A percentile compares a stretch with the other conserved stretches of the same genome.
phyloP scores from a whole-genome alignment of 2,797 vertebrate genomes.

The Enteromius paludinosus region DNA sequence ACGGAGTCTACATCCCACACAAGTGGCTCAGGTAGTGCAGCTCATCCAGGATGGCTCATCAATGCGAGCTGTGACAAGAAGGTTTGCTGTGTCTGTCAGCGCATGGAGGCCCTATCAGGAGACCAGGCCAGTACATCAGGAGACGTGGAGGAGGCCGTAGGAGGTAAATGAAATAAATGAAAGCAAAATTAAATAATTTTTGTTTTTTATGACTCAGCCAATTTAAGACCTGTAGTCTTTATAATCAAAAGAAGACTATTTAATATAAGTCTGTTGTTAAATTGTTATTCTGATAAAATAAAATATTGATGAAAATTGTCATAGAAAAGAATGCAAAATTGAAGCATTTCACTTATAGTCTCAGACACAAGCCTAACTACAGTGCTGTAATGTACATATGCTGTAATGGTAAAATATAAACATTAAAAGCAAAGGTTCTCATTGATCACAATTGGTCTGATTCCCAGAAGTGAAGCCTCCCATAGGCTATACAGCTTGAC shows the following conservation, averaged over 20 bases:
- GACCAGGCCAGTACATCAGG: too few relatives aligned
- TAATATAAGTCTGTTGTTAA: background rate
- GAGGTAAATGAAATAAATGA: too few relatives aligned
- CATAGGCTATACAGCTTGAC: conserved; percentile 39
- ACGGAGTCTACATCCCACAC: too few relatives aligned
- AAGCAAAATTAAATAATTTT: too few relatives aligned
- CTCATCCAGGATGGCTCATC: too few relatives aligned
- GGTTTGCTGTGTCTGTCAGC: too few relatives aligned
- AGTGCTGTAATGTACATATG: background rate
- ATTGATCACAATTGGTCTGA: conserved; percentile 31
- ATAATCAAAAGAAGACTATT: background rate
- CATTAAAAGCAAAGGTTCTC: conserved; percentile 27
- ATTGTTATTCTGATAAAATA: background rate
- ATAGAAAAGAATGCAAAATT: background rate
- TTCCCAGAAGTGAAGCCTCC: conserved; percentile 37
- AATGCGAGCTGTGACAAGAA: too few relatives aligned
- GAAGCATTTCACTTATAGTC: background rate
- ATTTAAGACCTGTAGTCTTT: background rate
- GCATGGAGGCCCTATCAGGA: too few relatives aligned
- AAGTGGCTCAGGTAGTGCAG: too few relatives aligned
- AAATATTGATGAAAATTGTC: background rate
- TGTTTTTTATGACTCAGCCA: background rate
- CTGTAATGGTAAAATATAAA: conserved; percentile 39
- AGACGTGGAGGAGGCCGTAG: too few relatives aligned
- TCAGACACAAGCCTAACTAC: background rate